These are phyloP conservation scores for Pheosia gnoma DNA, from an alignment of 2,888 invertebrate species.

Conservation along the genomic window DNA sequence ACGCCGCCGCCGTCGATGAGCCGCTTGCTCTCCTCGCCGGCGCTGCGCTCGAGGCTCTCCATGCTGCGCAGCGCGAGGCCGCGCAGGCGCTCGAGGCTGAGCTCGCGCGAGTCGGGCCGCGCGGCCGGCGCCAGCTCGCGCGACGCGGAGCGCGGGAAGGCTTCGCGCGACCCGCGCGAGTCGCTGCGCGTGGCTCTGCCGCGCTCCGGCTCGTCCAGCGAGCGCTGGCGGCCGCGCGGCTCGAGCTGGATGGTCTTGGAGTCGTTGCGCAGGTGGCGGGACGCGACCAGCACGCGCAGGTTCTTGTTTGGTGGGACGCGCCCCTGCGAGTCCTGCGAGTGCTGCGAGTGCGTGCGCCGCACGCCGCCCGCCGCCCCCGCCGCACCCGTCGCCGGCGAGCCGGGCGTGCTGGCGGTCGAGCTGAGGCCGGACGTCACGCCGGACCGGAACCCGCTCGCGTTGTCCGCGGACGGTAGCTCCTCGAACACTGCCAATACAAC, in stretches of 20 bases:
- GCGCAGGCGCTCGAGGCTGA: slow-evolving; percentile 75
- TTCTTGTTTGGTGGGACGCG: slow-evolving; percentile 41
- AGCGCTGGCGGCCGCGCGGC: slow-evolving; percentile 78
- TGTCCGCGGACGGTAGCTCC: slow-evolving; percentile 86
- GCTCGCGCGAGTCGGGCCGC: slow-evolving; percentile 79
- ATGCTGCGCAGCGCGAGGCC: slow-evolving; percentile 77
- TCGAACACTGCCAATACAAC: slow-evolving; percentile 87
- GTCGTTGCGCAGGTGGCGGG: slow-evolving; percentile 84
- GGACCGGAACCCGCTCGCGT: slow-evolving; percentile 77
- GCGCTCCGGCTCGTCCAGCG: slow-evolving; percentile 58
- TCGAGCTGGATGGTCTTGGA: slow-evolving; percentile 86
- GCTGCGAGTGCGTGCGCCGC: slow-evolving; percentile 74
- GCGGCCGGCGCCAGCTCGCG: slow-evolving; percentile 73
- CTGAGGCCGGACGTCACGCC: slow-evolving; percentile 69
- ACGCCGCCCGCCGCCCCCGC: slow-evolving; percentile 36
- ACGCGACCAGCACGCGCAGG: slow-evolving; percentile 78
- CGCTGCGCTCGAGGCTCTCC: slow-evolving; percentile 74
- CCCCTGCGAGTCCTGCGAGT: slow-evolving; percentile 65
- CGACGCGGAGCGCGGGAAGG: slow-evolving; percentile 56
- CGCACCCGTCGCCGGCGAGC: slow-evolving; percentile 49
- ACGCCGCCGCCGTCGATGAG: slow-evolving; percentile 71
- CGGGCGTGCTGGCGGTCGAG: slow-evolving; percentile 69
- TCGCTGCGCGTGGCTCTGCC: slow-evolving; percentile 49
- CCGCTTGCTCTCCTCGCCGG: slow-evolving; percentile 77
- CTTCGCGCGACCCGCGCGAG: slow-evolving; percentile 57